Conservation (phyloP, 2,797 vertebrate genomes). For the Carcharodon carcharias region DNA sequence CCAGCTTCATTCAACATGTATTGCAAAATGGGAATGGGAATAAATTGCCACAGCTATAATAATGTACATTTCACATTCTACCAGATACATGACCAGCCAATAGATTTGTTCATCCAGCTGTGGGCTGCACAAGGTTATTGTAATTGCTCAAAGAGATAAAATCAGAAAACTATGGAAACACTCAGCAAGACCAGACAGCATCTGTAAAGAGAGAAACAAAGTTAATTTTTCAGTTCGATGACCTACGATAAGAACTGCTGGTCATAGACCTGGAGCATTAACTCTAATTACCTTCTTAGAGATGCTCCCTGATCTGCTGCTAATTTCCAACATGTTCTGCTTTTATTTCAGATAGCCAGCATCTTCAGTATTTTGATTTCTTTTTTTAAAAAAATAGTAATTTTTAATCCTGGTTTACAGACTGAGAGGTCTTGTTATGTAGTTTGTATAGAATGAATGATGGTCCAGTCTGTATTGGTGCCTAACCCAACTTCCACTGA, state of each 20-base stretch:
- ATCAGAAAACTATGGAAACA: not conserved
- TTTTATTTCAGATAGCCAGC: not conserved
- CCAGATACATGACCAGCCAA: not conserved
- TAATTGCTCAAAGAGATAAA: not conserved
- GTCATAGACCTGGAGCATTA: not conserved
- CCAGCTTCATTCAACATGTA: not conserved
- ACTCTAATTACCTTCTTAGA: not conserved
- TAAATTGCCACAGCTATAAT: not conserved
- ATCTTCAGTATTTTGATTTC: not conserved
- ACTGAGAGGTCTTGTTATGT: not conserved
- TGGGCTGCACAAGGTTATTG: not conserved
- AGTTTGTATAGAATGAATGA: not conserved
- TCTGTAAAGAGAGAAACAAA: not conserved
- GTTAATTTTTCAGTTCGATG: not conserved
- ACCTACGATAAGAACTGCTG: not conserved
- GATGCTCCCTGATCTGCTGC: not conserved
- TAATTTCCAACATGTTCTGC: not conserved
- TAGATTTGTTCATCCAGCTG: not conserved
- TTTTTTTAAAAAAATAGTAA: not conserved
- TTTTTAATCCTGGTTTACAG: not conserved
- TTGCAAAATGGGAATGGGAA: not conserved
- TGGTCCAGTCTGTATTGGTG: not conserved
- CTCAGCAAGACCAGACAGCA: not conserved
- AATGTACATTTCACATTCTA: not conserved
- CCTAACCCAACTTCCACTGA: not conserved